Conservation (phyloP, 2,888 invertebrate genomes). For the Nemurella pictetii region DNA sequence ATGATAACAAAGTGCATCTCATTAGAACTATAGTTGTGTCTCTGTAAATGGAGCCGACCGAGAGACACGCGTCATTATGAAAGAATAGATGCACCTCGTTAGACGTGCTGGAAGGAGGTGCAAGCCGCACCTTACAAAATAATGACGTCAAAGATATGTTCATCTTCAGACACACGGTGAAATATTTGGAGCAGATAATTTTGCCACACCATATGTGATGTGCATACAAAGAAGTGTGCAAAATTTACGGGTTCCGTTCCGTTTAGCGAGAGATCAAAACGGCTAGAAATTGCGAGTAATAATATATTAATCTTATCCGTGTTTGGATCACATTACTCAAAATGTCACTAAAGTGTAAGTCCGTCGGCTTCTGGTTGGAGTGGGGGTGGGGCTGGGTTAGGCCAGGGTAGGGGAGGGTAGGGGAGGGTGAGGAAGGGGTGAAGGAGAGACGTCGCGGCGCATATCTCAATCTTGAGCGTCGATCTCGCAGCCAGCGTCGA, state of each 20-base stretch:
- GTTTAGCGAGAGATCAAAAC: background rate
- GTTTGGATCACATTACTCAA: conserved; percentile 27
- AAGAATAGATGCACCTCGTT: background rate
- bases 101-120: background rate
- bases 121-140: background rate
- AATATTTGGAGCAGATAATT: background rate
- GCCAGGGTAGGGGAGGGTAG: too few species aligned
- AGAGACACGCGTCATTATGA: background rate
- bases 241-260: background rate
- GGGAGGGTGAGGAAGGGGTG: background rate
- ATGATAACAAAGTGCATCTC: background rate
- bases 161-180: background rate
- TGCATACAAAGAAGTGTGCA: background rate
- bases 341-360: conserved; percentile 20
- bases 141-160: background rate
- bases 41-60: background rate
- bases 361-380: conserved; percentile 2
- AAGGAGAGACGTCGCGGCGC: background rate
- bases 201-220: background rate
- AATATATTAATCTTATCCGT: conserved; percentile 23
- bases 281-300: background rate
- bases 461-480: conserved; percentile 13
- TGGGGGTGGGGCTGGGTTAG: background rate
- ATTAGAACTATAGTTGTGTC: background rate
- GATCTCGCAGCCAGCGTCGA: conserved; percentile 5